Percentiles rank a stretch among this genome's conserved stretches.
Conservation (phyloP, 2,888 invertebrate species). For the Chamaedrilus cognettii region DNA sequence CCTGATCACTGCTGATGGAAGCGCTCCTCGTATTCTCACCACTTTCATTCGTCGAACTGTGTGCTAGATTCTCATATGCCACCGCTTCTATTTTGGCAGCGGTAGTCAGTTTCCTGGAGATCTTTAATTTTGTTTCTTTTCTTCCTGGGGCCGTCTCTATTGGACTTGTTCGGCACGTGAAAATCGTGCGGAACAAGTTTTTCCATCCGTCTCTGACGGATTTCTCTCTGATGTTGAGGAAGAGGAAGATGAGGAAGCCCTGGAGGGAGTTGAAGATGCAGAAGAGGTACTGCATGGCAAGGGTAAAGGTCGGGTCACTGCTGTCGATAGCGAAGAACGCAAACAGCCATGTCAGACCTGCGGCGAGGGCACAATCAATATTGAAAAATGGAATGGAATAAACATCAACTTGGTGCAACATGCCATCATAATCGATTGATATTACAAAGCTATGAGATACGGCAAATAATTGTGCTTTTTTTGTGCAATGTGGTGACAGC, state of each 20-base stretch:
- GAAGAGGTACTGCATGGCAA: constrained; percentile 53
- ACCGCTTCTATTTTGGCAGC: too few species aligned
- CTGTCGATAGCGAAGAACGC: constrained; percentile 49
- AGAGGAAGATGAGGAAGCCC: constrained; percentile 56
- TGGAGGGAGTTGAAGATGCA: constrained; percentile 54
- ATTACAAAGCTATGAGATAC: too few species aligned
- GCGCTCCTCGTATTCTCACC: too few species aligned
- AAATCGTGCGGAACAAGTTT: background rate
- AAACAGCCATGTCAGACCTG: constrained; percentile 54
- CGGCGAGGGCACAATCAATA: background rate
- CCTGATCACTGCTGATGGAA: too few species aligned
- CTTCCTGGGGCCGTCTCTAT: too few species aligned
- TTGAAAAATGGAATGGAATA: background rate
- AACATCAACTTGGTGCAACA: background rate
- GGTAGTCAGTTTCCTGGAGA: too few species aligned
- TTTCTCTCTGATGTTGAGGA: constrained; percentile 36
- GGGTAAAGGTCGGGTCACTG: constrained; percentile 12
- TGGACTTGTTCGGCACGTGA: background rate
- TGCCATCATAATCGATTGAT: too few species aligned
- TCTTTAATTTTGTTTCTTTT: too few species aligned
- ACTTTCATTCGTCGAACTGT: too few species aligned
- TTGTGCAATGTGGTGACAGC: too few species aligned
- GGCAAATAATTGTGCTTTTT: too few species aligned
- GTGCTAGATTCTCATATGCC: too few species aligned
- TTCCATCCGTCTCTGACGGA: constrained; percentile 19